Percentiles rank a stretch among this genome's conserved stretches.
phyloP scores from a whole-genome alignment of 2,113 vertebrate genomes.

The Gulo gulo region DNA sequence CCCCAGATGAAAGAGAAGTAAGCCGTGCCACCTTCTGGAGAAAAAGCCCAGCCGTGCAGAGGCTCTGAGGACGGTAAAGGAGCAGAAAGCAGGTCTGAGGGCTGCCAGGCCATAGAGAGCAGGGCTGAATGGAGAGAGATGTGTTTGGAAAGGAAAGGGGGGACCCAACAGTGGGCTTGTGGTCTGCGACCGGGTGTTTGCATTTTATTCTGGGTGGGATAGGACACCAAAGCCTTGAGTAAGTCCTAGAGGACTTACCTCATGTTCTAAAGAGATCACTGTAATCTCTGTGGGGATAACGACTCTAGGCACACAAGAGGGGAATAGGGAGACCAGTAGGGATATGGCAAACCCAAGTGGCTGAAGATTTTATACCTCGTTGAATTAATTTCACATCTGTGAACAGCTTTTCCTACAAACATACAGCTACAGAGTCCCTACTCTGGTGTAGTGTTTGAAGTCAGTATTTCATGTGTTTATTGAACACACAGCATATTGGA shows the following conservation, averaged over 20 bases:
- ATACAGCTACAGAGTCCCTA: neutral
- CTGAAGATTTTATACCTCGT: neutral
- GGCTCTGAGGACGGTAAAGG: neutral
- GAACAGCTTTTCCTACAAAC: neutral
- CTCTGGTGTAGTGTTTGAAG: neutral
- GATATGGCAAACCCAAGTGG: neutral
- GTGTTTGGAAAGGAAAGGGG: neutral
- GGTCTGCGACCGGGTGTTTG: neutral
- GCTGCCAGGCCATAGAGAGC: too few species aligned
- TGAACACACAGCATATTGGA: neutral
- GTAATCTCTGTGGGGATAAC: neutral
- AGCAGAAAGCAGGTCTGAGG: neutral
- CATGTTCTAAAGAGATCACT: neutral
- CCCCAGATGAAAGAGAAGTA: neutral
- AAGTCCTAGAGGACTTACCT: neutral
- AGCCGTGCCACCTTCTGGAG: neutral
- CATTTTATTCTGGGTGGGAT: neutral
- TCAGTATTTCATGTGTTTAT: neutral
- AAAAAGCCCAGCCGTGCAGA: neutral
- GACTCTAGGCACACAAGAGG: neutral
- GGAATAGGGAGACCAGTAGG: neutral
- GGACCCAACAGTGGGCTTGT: fast-evolving
- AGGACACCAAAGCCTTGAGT: too few species aligned
- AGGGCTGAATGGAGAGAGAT: neutral
- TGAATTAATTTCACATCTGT: neutral